phyloP scores from a whole-genome alignment of 2,797 vertebrate species.

The Catostomus latipinnis region DNA sequence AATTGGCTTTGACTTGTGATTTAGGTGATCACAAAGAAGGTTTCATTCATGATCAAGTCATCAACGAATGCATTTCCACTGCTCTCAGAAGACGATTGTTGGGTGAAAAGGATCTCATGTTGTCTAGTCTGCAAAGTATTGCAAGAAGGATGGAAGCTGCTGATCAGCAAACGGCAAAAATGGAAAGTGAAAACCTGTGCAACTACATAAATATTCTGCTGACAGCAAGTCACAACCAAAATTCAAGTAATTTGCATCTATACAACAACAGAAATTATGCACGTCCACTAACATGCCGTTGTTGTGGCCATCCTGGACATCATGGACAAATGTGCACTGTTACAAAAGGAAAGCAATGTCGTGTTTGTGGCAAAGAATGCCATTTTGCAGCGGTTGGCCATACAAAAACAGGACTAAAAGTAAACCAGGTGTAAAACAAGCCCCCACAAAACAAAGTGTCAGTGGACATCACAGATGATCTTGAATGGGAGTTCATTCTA shows the following conservation, averaged over 20 bases:
- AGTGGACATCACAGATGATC: not conserved
- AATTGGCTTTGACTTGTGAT: not conserved
- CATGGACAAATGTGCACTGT: not conserved
- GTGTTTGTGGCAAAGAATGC: not conserved
- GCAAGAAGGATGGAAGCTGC: not conserved
- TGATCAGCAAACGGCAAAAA: not conserved
- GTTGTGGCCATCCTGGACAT: not conserved
- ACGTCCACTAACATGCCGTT: not conserved
- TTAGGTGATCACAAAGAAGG: not conserved
- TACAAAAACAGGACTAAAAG: not conserved
- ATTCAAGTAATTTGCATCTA: not conserved
- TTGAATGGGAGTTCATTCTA: not conserved
- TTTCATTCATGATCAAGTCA: conserved; percentile 1
- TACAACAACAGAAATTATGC: not conserved
- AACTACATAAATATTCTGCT: not conserved
- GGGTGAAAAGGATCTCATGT: not conserved
- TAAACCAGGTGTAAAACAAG: not conserved
- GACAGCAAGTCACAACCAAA: not conserved
- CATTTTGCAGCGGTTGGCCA: not conserved
- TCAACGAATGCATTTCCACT: not conserved
- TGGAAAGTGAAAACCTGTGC: not conserved
- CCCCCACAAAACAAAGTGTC: not conserved
- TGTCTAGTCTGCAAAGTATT: too few species aligned
- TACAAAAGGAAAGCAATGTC: not conserved
- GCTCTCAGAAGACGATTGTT: not conserved